Conservation (phyloP, 1,140 invertebrate species). For the Steinernema khuongi region DNA sequence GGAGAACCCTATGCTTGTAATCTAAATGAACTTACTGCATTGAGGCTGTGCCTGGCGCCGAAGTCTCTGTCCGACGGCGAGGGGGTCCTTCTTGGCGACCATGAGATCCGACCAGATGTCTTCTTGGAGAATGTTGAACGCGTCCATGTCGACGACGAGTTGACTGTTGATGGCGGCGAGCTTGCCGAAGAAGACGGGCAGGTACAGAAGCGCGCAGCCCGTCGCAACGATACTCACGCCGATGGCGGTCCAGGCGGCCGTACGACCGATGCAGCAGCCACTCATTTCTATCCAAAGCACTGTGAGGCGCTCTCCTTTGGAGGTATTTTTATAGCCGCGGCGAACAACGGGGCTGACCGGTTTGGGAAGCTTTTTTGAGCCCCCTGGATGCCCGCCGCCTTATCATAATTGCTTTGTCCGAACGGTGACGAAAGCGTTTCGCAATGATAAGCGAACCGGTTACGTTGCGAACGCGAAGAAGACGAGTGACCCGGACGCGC, state of each 20-base stretch:
- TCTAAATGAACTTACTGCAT: neutral
- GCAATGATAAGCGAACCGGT: constrained; percentile 10
- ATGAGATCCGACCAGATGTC: neutral
- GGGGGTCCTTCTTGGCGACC: neutral
- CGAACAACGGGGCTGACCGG: neutral
- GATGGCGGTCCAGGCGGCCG: constrained; percentile 8
- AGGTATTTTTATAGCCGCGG: neutral
- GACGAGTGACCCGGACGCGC: neutral
- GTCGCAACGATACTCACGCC: neutral
- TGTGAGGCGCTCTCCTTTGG: neutral
- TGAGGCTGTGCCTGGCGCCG: neutral
- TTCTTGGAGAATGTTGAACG: constrained; percentile 3
- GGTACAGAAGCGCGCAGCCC: neutral
- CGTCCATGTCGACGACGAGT: neutral
- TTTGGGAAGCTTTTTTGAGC: constrained; percentile 4
- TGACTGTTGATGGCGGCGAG: neutral
- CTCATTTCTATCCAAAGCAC: neutral
- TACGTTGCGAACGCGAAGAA: neutral
- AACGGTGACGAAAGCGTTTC: constrained; percentile 13
- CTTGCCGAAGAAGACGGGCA: constrained; percentile 5
- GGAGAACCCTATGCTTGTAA: neutral
- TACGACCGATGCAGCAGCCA: neutral
- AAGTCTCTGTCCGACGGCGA: neutral
- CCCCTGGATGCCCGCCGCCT: neutral
- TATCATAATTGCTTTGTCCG: neutral